Evolutionary conservation across 2,888 invertebrate species (phyloP).

Genomic region (Deroplatys truncata): DNA sequence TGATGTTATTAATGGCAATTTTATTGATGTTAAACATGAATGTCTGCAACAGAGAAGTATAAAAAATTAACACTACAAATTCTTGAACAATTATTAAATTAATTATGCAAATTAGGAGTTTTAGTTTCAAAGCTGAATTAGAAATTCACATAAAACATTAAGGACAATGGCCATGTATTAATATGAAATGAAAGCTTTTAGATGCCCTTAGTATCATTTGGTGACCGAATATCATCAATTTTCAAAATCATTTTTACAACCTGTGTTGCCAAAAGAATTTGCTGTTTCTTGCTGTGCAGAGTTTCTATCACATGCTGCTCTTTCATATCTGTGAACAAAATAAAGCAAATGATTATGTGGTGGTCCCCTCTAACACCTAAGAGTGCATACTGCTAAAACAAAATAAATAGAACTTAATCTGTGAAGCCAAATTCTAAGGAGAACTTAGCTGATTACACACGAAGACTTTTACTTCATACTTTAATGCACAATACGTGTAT

Average conservation of each 20-base stretch:
- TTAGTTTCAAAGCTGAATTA: background rate
- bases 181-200: background rate
- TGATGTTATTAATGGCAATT: background rate
- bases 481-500: no score
- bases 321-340: constrained; percentile 75
- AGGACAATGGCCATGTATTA: background rate
- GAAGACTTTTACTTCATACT: no score
- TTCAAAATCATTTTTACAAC: constrained; percentile 99
- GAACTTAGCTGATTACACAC: no score
- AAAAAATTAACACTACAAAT: background rate
- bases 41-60: background rate
- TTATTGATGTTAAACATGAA: background rate
- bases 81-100: background rate
- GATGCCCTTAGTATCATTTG: constrained; percentile 39
- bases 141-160: background rate
- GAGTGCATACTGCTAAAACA: no score
- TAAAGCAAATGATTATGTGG: background rate
- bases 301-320: constrained; percentile 94
- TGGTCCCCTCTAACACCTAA: no score
- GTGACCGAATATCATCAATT: constrained; percentile 89
- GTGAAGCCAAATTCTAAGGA: no score
- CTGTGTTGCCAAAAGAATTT: constrained; percentile 93
- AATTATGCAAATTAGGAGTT: background rate
- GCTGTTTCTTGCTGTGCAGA: constrained; percentile 93
- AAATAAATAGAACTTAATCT: no score